Base-by-base conservation (phyloP, 35 echinoderm and acorn worm species). In the Lytechinus variegatus region DNA sequence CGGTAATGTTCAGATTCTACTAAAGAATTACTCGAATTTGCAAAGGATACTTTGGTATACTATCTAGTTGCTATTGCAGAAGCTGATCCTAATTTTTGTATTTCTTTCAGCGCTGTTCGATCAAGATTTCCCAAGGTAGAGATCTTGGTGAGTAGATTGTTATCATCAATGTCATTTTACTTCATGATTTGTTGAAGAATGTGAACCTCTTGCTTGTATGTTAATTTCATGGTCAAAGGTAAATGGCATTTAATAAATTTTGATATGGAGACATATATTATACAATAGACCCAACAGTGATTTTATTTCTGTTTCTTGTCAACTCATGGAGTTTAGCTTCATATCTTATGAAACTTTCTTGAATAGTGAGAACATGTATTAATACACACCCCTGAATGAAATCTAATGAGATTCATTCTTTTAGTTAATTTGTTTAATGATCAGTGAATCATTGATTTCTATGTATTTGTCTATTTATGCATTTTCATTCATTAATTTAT, bases 31-130 rank as follows among this genome's bases (percentile, higher is more conserved):
- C 66, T 24, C 14, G 6, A 24, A 79, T 79, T 79, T 79, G 21
- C 21, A 79, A 14, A 79, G n/a, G 66, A 4, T n/a, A 79, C 16
- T n/a, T 8, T 79, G 6, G 16, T 24, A 79, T 24, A 27, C 14
- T 16, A 24, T 6, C 66, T 79, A 24, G 16, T 79, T 24, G 66
- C 6, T 79, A 79, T 57, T 33, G 19, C 21, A 94, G 27, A 94
- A 44, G 52, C 27, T 55, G 86, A 95, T 58, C 51, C 87, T 19
- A 28, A 91, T 9, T 95, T 21, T 95, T 21, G 94, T 19, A 14
- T 94, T 94, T 53, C 58, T 95, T 87, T 56, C 95, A 97, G 96
- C 91, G 92, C 92, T 88, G 86, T 97, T 86, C 89, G 95, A n/a
- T 54, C 54, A 56, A 86, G 91, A 12, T 97, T 97, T 58, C 96